phyloP scores from a whole-genome alignment of 2,797 vertebrate species.

The Centroberyx gerrardi region DNA sequence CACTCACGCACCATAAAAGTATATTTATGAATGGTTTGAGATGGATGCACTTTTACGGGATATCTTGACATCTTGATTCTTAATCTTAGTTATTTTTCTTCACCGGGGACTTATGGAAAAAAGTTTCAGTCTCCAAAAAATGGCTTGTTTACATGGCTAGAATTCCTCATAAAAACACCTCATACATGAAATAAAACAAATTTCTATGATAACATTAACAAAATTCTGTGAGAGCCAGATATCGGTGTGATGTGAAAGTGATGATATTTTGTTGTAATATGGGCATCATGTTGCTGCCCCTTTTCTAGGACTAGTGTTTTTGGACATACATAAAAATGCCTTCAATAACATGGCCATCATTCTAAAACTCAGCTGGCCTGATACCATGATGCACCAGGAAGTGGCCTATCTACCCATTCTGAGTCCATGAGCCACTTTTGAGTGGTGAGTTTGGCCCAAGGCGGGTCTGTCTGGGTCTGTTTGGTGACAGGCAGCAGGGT shows the following conservation, averaged over 20 bases:
- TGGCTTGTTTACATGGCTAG: background rate
- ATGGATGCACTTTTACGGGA: slow-evolving; percentile 17
- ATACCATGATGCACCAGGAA: slow-evolving; percentile 27
- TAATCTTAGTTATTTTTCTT: slow-evolving; percentile 2
- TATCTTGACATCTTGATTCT: slow-evolving; percentile 13
- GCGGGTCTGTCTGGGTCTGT: slow-evolving; percentile 45
- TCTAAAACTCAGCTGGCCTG: background rate
- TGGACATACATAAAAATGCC: background rate
- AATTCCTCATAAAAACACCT: slow-evolving; percentile 9
- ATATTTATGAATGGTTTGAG: slow-evolving; percentile 20
- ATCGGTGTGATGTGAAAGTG: too few species aligned
- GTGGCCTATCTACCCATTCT: slow-evolving; percentile 45
- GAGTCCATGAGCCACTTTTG: slow-evolving; percentile 43
- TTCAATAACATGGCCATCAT: slow-evolving; percentile 26
- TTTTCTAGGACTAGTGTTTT: too few species aligned
- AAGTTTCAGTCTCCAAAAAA: background rate
- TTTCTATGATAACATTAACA: too few species aligned
- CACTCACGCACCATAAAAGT: slow-evolving; percentile 8
- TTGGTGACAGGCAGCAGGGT: slow-evolving; percentile 73
- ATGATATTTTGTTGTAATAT: too few species aligned
- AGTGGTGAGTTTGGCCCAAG: slow-evolving; percentile 58
- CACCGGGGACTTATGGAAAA: background rate
- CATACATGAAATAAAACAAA: too few species aligned
- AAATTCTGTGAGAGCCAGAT: too few species aligned
- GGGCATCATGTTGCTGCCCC: too few species aligned